A percentile compares a stretch with the other conserved stretches of the same genome.
Evolutionary conservation across 2,797 vertebrate genomes (phyloP).

Genomic region (Synaphobranchus kaupii): DNA sequence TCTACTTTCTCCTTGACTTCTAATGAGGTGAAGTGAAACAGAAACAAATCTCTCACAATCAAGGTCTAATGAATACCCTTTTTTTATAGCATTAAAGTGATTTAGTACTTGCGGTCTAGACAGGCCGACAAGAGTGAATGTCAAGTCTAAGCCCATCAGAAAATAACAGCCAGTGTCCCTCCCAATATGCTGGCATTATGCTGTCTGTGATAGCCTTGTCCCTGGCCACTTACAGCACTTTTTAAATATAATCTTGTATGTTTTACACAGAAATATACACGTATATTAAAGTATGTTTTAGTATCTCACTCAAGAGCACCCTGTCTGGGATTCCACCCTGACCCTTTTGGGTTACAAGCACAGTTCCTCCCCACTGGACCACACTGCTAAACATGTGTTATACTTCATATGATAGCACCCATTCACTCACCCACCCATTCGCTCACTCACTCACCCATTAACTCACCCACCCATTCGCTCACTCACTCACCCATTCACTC

Average conservation of each 20-base stretch:
- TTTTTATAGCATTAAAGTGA: neutral
- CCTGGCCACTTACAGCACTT: neutral
- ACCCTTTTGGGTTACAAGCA: no score
- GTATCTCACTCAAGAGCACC: no score
- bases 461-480: no score
- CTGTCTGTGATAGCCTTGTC: neutral
- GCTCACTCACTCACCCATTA: no score
- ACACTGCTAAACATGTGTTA: neutral
- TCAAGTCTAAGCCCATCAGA: neutral
- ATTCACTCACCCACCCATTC: neutral
- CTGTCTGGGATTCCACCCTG: no score
- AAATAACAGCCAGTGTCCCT: neutral
- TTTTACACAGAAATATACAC: neutral
- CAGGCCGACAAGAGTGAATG: neutral
- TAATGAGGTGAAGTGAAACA: conserved; percentile 47
- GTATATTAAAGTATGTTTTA: neutral
- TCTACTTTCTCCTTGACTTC: conserved; percentile 54
- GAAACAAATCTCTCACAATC: conserved; percentile 49
- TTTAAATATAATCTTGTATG: neutral
- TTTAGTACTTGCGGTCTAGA: neutral
- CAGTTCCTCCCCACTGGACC: neutral
- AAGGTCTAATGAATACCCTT: conserved; percentile 32
- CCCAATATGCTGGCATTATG: neutral
- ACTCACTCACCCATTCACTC: no score
- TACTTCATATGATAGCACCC: neutral